These are phyloP conservation scores for Aporophyla nigra DNA, from an alignment of 2,888 invertebrate genomes.

Conservation along the genomic window DNA sequence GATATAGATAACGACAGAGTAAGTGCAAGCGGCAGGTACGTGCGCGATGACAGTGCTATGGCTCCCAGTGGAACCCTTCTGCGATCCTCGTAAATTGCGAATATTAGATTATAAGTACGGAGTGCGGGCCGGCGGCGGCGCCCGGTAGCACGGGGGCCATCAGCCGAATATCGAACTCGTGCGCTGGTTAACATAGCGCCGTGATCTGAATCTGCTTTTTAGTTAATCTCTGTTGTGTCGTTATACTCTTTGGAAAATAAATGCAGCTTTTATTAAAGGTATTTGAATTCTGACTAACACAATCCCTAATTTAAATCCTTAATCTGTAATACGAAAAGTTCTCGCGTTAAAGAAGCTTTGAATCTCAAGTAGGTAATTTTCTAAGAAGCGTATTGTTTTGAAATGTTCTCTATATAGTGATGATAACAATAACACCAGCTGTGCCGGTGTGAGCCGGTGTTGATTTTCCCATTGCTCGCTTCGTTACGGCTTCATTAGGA, in stretches of 20 bases:
- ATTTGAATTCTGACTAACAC: conserved; percentile 13
- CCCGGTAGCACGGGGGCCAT: conserved; percentile 80
- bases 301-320: conserved; percentile 20
- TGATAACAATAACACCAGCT: conserved; percentile 84
- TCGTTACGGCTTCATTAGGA: conserved; percentile 87
- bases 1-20: conserved; percentile 82
- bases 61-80: conserved; percentile 85
- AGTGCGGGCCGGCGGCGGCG: conserved; percentile 77
- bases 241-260: conserved; percentile 34
- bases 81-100: conserved; percentile 90
- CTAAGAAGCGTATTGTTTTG: conserved; percentile 73
- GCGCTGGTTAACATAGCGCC: conserved; percentile 83
- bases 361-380: conserved; percentile 70
- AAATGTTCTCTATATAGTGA: conserved; percentile 76
- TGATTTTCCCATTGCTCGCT: conserved; percentile 83
- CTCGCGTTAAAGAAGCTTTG: conserved; percentile 60
- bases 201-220: conserved; percentile 88
- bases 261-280: conserved; percentile 1
- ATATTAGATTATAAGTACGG: conserved; percentile 91
- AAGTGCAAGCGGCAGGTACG: conserved; percentile 87
- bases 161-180: conserved; percentile 87
- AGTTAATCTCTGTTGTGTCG: conserved; percentile 68
- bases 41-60: conserved; percentile 88
- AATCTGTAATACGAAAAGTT: conserved; percentile 48
- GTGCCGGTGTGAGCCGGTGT: conserved; percentile 78